Evolutionary conservation across 2,113 vertebrate species (phyloP).

Genomic region (Pseudorectes ferrugineus): DNA sequence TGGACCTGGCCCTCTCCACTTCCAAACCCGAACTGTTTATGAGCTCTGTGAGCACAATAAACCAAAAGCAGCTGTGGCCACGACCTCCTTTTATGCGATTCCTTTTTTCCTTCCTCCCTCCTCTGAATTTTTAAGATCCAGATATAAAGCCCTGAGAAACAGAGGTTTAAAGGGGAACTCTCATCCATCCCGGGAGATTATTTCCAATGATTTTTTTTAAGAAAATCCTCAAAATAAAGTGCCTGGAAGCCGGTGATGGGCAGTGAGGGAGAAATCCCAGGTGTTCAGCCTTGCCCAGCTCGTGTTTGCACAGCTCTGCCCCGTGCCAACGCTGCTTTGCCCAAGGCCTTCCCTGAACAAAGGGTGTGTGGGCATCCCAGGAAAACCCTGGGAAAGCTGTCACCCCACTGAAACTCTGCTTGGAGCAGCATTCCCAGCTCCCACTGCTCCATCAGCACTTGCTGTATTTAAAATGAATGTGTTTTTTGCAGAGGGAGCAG

Average conservation of each 20-base stretch:
- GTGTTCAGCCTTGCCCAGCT: not conserved
- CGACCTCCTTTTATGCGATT: not conserved
- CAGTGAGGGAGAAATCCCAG: conserved; percentile 4
- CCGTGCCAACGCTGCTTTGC: not conserved
- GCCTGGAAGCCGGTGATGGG: not conserved
- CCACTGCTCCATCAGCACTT: not conserved
- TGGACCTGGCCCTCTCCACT: not conserved
- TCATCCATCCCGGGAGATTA: not conserved
- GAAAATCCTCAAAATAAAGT: not conserved
- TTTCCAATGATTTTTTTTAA: not conserved
- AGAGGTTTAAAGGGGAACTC: not conserved
- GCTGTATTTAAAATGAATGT: not conserved
- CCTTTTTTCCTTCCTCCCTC: not conserved
- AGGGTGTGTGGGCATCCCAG: not conserved
- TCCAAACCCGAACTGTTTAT: not conserved
- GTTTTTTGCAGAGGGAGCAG: accelerated
- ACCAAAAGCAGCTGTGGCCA: conserved; percentile 22
- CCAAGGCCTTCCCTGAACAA: not conserved
- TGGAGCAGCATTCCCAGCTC: not conserved
- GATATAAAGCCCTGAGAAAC: not conserved
- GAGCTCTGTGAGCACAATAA: not conserved
- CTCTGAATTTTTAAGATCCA: not conserved
- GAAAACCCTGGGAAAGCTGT: not conserved
- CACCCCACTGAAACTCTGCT: not conserved
- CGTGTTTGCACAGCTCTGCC: not conserved